These are phyloP conservation scores for Polydrusus cervinus DNA, from an alignment of 2,888 invertebrate genomes.

Conservation along the genomic window DNA sequence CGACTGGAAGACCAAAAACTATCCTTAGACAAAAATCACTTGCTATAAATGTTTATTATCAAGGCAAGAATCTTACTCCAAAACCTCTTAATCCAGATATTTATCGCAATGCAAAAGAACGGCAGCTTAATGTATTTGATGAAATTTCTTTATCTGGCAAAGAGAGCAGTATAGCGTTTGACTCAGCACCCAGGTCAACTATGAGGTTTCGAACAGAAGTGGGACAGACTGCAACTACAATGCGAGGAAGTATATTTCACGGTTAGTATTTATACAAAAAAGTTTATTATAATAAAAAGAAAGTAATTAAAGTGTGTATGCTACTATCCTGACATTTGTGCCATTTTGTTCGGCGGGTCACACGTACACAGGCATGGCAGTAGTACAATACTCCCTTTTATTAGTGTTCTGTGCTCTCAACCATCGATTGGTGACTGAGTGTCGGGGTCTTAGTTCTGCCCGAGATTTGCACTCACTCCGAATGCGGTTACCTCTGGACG, in stretches of 20 bases:
- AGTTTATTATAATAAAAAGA: too few relatives aligned
- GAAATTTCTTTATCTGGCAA: constrained; percentile 35
- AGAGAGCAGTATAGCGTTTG: constrained; percentile 21
- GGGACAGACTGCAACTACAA: neutral
- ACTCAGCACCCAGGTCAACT: constrained; percentile 32
- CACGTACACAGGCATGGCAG: too few relatives aligned
- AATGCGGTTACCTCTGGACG: too few relatives aligned
- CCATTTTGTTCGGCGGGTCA: too few relatives aligned
- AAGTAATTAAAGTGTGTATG: too few relatives aligned
- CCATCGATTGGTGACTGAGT: too few relatives aligned
- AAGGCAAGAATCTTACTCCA: constrained; percentile 71
- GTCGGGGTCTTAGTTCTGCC: too few relatives aligned
- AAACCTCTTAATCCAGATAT: constrained; percentile 67
- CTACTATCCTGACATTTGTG: too few relatives aligned
- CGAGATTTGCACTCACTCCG: too few relatives aligned
- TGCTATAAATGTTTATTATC: constrained; percentile 51
- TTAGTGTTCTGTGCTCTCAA: too few relatives aligned
- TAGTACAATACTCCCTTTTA: too few relatives aligned
- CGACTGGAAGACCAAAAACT: constrained; percentile 41
- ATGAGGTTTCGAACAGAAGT: constrained; percentile 43
- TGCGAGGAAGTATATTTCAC: constrained; percentile 39
- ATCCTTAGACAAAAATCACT: constrained; percentile 42
- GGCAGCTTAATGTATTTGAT: constrained; percentile 61
- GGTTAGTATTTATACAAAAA: constrained; percentile 3
- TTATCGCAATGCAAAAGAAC: constrained; percentile 66